Evolutionary conservation across 92 coral and sea anemone genomes (phyloP).

Genomic region (Epizoanthus illoricatus): DNA sequence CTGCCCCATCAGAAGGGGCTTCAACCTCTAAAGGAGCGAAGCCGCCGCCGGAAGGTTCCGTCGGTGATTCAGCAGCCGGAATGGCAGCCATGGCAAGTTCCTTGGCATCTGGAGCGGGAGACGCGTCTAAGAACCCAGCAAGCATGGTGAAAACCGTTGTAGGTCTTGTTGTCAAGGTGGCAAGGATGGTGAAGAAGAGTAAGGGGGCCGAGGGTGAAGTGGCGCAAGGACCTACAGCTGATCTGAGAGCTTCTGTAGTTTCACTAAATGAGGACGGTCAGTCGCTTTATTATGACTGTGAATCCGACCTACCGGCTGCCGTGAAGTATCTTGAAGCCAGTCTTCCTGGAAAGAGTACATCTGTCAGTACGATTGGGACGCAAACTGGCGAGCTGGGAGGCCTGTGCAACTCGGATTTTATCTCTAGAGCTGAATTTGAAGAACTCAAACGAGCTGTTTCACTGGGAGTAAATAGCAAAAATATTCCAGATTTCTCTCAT

Average conservation of each 20-base stretch:
- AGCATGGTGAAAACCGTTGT: slow-evolving; percentile 48
- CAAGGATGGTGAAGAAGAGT: slow-evolving; percentile 50
- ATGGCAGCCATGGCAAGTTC: slow-evolving; percentile 30
- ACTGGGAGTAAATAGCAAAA: not conserved
- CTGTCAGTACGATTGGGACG: slow-evolving; percentile 27
- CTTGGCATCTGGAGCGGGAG: slow-evolving; percentile 40
- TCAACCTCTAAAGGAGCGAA: slow-evolving; percentile 14
- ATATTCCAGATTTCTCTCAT: not conserved
- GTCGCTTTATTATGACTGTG: slow-evolving; percentile 47
- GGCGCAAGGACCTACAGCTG: slow-evolving; percentile 25
- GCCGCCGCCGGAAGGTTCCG: slow-evolving; percentile 25
- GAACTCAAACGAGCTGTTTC: slow-evolving; percentile 38
- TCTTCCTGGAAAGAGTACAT: not conserved
- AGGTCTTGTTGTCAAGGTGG: slow-evolving; percentile 52
- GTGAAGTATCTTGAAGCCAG: too few relatives aligned
- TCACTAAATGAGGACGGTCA: slow-evolving; percentile 36
- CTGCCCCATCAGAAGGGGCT: slow-evolving; percentile 42
- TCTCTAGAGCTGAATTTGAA: slow-evolving; percentile 32
- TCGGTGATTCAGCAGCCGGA: slow-evolving; percentile 43
- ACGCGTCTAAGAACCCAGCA: slow-evolving; percentile 37
- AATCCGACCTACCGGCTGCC: slow-evolving; percentile 9
- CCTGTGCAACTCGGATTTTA: not conserved
- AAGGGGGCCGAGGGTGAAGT: slow-evolving; percentile 30
- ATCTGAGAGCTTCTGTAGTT: slow-evolving; percentile 23
- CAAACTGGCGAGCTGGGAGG: slow-evolving; percentile 7